Evolutionary conservation across 2,888 invertebrate genomes (phyloP).

Genomic region (Ryuthela nishihirai): DNA sequence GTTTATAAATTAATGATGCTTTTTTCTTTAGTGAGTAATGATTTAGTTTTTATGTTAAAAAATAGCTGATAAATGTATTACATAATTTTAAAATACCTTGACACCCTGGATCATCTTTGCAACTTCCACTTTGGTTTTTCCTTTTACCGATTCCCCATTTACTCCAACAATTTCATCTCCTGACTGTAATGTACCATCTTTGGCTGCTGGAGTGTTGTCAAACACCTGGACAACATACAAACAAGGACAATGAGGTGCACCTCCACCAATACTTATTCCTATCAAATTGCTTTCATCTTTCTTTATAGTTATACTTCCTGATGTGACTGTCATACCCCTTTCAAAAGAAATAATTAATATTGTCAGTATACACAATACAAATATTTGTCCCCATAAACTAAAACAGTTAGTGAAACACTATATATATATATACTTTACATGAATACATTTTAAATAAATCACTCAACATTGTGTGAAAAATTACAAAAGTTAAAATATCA

Average conservation of each 20-base stretch:
- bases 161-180: constrained; percentile 97
- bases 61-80: background rate
- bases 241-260: constrained; percentile 91
- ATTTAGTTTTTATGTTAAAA: no score
- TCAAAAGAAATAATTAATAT: constrained; percentile 6
- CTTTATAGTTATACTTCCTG: constrained; percentile 80
- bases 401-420: background rate
- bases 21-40: no score
- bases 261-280: constrained; percentile 97
- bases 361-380: background rate
- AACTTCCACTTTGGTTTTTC: constrained; percentile 75
- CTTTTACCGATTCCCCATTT: constrained; percentile 87
- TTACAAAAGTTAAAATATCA: background rate
- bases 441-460: background rate
- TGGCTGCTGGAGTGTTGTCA: constrained; percentile 92
- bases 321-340: constrained; percentile 98
- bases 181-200: constrained; percentile 89
- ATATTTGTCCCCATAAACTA: background rate
- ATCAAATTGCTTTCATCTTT: constrained; percentile 90
- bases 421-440: background rate
- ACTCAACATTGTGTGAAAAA: background rate
- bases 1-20: no score
- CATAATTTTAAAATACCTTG: constrained; percentile 57
- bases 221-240: constrained; percentile 98
- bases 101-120: constrained; percentile 98